A percentile compares a stretch with the other conserved stretches of the same genome.
Conservation (phyloP, 2,888 invertebrate species). For the Gandaritis pyraliata region DNA sequence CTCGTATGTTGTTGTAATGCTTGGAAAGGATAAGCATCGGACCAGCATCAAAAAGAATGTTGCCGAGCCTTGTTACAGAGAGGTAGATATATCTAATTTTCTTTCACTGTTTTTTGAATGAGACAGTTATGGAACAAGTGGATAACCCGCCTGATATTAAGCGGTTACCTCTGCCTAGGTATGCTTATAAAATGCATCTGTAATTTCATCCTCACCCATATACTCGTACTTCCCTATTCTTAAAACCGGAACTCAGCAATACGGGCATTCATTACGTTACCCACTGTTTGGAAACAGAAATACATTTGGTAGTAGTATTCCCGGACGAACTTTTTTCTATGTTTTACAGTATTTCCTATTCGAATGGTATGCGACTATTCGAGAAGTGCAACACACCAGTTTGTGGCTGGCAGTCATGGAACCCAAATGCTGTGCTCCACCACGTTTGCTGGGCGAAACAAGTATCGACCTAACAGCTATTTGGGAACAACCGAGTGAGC, state of each 20-base stretch:
- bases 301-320: no score
- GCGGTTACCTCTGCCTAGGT: no score
- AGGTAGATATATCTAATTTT: constrained; percentile 76
- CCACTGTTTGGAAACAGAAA: no score
- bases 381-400: constrained; percentile 82
- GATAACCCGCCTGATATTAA: background rate
- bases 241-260: no score
- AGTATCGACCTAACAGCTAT: constrained; percentile 87
- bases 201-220: no score
- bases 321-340: no score
- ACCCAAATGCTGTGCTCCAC: constrained; percentile 72
- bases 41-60: constrained; percentile 84
- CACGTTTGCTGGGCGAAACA: constrained; percentile 84
- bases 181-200: no score
- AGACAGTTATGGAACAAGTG: no score
- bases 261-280: no score
- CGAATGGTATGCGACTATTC: constrained; percentile 84
- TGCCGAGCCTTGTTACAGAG: constrained; percentile 87
- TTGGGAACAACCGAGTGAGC: constrained; percentile 88
- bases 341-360: constrained; percentile 87
- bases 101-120: no score
- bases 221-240: no score
- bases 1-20: constrained; percentile 85
- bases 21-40: constrained; percentile 85
- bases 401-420: constrained; percentile 86